Evolutionary conservation across 2,888 invertebrate species (phyloP).

Genomic region (Conomelus anceps): DNA sequence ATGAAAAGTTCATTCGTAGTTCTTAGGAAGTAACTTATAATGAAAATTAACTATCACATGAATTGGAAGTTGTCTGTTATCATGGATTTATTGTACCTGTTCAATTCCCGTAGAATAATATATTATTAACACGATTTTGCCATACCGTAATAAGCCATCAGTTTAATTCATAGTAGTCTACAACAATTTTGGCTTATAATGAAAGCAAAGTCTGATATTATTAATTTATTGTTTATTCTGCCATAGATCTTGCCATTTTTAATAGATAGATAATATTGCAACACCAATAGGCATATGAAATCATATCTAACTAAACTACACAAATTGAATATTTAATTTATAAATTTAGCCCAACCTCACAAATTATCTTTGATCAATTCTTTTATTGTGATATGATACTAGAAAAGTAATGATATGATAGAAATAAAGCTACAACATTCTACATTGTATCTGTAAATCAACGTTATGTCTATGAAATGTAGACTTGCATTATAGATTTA

Average conservation of each 20-base stretch:
- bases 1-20: too few species aligned
- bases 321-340: not conserved
- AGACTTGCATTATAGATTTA: too few species aligned
- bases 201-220: not conserved
- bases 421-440: not conserved
- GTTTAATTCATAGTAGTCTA: not conserved
- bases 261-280: not conserved
- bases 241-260: not conserved
- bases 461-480: too few species aligned
- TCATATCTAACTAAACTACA: not conserved
- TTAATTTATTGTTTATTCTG: not conserved
- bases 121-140: not conserved
- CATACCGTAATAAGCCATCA: not conserved
- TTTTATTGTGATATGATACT: not conserved
- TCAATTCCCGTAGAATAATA: not conserved
- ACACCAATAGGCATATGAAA: too few species aligned
- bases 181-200: not conserved
- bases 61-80: too few species aligned
- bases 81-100: not conserved
- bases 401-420: not conserved
- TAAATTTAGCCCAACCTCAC: not conserved
- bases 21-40: too few species aligned
- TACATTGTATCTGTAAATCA: not conserved
- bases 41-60: too few species aligned
- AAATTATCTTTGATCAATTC: too few species aligned